Evolutionary conservation across 2,113 vertebrate genomes (phyloP).

Genomic region (Ptychochromis oligacanthus): DNA sequence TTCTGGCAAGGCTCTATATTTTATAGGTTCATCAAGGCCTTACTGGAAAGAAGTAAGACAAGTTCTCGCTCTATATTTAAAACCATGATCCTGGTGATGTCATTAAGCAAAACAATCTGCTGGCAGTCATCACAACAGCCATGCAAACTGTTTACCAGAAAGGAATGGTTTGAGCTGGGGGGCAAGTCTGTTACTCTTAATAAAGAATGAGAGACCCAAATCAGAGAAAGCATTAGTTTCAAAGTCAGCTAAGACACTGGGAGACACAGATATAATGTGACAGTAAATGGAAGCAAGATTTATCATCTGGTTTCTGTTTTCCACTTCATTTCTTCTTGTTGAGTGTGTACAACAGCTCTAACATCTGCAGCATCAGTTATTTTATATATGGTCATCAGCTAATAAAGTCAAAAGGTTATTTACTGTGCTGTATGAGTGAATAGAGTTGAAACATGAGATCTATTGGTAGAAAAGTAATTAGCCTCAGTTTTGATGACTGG

Average conservation of each 20-base stretch:
- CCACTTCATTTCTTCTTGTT: conserved; percentile 14
- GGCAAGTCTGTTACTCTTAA: conserved; percentile 7
- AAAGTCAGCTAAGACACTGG: neutral
- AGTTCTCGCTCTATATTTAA: neutral
- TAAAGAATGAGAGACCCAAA: conserved; percentile 22
- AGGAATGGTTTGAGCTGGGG: neutral
- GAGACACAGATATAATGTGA: conserved; percentile 4
- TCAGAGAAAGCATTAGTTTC: conserved; percentile 21
- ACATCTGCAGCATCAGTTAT: conserved; percentile 11
- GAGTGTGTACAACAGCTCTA: neutral
- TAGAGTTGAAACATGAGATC: neutral
- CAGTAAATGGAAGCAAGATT: conserved; percentile 16
- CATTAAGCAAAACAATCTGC: conserved; percentile 55
- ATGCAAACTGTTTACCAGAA: conserved; percentile 24
- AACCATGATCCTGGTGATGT: conserved; percentile 50
- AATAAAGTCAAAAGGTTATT: neutral
- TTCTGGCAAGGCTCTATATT: conserved; percentile 29
- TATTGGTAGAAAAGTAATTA: neutral
- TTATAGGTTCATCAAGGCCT: conserved; percentile 30
- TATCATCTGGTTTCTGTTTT: conserved; percentile 16
- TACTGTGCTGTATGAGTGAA: neutral
- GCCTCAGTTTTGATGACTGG: neutral
- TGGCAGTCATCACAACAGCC: neutral
- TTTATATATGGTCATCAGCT: neutral
- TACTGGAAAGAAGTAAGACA: conserved; percentile 22